Conservation (phyloP, 2,113 vertebrate species). For the Chamaetylas fuelleborni region DNA sequence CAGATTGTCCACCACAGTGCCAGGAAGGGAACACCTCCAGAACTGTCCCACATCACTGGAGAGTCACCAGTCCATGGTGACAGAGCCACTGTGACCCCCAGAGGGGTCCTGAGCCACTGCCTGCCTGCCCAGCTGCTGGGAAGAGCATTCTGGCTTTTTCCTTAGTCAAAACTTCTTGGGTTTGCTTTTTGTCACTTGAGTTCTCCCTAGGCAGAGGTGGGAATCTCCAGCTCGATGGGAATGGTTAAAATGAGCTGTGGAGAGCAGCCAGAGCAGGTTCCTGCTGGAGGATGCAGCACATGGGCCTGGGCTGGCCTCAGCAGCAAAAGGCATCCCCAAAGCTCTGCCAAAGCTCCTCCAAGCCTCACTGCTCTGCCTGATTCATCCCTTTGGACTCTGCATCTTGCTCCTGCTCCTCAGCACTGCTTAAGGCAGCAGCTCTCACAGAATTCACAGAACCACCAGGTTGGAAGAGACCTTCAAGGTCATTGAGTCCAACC, state of each 20-base stretch:
- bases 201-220: not conserved
- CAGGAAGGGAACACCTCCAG: not conserved
- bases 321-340: not conserved
- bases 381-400: not conserved
- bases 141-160: not conserved
- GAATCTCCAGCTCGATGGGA: not conserved
- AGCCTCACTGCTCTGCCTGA: not conserved
- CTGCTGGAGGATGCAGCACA: not conserved
- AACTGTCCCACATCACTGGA: rapidly evolving
- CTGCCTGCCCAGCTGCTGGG: not conserved
- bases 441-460: too few species aligned
- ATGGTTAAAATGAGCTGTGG: rapidly evolving
- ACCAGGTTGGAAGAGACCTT: too few species aligned
- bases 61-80: rapidly evolving
- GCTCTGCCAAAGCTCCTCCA: not conserved
- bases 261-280: not conserved
- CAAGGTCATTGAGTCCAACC: too few species aligned
- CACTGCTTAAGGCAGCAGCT: not conserved
- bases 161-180: not conserved
- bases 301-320: not conserved
- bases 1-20: not conserved
- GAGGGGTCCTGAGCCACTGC: not conserved
- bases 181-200: not conserved
- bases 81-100: not conserved
- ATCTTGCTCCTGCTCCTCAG: not conserved